Percentiles rank a stretch among this genome's conserved stretches.
phyloP scores from a whole-genome alignment of 1,140 invertebrate species.

The Pseudomyrmex dendroicus region DNA sequence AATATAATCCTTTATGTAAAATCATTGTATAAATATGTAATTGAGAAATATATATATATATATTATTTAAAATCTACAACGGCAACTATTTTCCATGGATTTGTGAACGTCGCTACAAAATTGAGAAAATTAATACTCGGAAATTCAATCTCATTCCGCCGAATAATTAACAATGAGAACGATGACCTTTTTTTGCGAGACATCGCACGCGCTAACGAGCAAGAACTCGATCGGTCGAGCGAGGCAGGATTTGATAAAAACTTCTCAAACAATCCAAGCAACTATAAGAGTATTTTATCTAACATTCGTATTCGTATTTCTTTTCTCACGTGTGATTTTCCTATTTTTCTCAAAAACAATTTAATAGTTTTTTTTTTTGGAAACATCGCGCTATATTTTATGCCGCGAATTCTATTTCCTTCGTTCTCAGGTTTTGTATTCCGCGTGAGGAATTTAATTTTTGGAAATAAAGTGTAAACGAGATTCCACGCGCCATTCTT shows the following conservation, averaged over 20 bases:
- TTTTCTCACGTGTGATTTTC: neutral
- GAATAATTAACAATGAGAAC: slow-evolving; percentile 64
- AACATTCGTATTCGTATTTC: neutral
- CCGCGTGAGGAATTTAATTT: slow-evolving; percentile 39
- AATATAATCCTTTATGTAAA: no score
- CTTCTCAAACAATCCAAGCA: neutral
- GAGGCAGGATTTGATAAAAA: slow-evolving; percentile 25
- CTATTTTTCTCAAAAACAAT: neutral
- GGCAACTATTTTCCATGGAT: neutral
- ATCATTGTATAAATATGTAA: no score
- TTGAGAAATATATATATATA: neutral
- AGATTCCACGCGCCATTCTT: slow-evolving; percentile 3
- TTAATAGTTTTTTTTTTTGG: neutral
- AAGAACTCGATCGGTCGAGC: slow-evolving; percentile 48
- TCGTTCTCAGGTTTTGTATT: neutral
- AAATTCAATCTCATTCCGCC: neutral
- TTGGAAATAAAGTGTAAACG: slow-evolving; percentile 26
- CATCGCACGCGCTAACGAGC: slow-evolving; percentile 49
- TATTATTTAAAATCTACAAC: no score
- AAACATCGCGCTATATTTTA: slow-evolving; percentile 7
- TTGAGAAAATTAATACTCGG: neutral
- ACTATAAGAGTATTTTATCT: neutral
- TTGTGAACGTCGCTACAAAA: neutral
- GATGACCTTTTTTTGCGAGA: slow-evolving; percentile 47
- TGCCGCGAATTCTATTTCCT: neutral